Evolutionary conservation across 2,113 vertebrate genomes (phyloP), one percentile per base, ranked within the genome.

Genomic region (Sturnira hondurensis): DNA sequence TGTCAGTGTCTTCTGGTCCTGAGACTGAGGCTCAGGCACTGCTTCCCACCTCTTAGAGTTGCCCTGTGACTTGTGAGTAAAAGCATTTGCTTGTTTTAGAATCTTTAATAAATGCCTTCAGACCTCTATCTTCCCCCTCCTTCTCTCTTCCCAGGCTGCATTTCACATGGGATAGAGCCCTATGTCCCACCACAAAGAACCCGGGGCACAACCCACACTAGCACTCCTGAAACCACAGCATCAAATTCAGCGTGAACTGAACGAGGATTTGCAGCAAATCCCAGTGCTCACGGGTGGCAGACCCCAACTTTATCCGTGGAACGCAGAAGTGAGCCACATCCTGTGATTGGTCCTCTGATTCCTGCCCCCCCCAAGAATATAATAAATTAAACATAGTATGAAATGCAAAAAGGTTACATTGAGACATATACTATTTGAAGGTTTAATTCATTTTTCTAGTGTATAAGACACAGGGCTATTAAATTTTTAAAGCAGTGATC

Each of bases 401-500:
- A 98, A 99, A 98, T 98, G 98, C 98, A 99, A 98, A 99, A 98
- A 97, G 98, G 98, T 98, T 98, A 98, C 98, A 99, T 98, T 98
- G 98, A 99, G 98, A 98, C 98, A 98, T 98, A 98, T 98, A 98
- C 98, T 98, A 98, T 98, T 98, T 98, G 98, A 98, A 98, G 98
- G 97, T 99, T 98, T 99, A 99, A 99, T 99, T 99, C 98, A 98
- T 99, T 99, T 99, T 98, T 98, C 98, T 97, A 98, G 98, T 98
- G 98, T 99, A 98, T 98, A 98, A 99, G 98, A 99, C 98, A 99
- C 98, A 98, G 98, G 97, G 97, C 98, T 99, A 99, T 99, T 99
- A 99, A 98, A 99, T 98, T 99, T 99, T 99, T 98, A 99, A 99
- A 98, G 98, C 98, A 95, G 97, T 97, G 98, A 98, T 99, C 98